phyloP scores from a whole-genome alignment of 1,140 invertebrate species.

The Adoxophyes honmai region DNA sequence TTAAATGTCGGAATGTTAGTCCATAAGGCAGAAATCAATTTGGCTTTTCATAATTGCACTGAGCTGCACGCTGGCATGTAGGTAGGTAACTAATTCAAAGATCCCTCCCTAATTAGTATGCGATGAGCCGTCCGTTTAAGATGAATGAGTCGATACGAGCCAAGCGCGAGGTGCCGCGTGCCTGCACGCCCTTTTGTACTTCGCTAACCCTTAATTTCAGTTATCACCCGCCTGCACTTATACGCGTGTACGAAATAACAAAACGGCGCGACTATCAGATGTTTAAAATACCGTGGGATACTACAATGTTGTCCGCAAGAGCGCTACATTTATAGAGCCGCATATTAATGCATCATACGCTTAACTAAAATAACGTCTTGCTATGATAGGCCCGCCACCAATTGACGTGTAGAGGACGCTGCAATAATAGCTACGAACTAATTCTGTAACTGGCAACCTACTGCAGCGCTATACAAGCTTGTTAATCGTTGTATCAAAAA shows the following conservation, averaged over 20 bases:
- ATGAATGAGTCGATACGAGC: slow-evolving; percentile 44
- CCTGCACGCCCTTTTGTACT: slow-evolving; percentile 50
- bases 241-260: slow-evolving; percentile 8
- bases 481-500: not conserved
- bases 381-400: slow-evolving; percentile 11
- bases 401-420: slow-evolving; percentile 14
- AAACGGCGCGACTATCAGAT: slow-evolving; percentile 1
- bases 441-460: slow-evolving; percentile 13
- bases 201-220: slow-evolving; percentile 30
- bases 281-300: slow-evolving; percentile 3
- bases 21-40: slow-evolving; percentile 1
- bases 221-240: not conserved
- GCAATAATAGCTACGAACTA: slow-evolving; percentile 11
- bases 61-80: not conserved
- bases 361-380: slow-evolving; percentile 9
- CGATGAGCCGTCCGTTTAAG: slow-evolving; percentile 46
- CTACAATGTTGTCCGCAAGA: not conserved
- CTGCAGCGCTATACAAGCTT: not conserved
- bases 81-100: slow-evolving; percentile 12
- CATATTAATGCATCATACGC: slow-evolving; percentile 10
- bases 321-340: not conserved
- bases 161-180: slow-evolving; percentile 42
- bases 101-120: slow-evolving; percentile 44
- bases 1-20: too few relatives aligned
- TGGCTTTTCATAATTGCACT: not conserved